These are phyloP conservation scores for Enteromius fasciolatus DNA, from an alignment of 2,797 vertebrate species.

Conservation along the genomic window DNA sequence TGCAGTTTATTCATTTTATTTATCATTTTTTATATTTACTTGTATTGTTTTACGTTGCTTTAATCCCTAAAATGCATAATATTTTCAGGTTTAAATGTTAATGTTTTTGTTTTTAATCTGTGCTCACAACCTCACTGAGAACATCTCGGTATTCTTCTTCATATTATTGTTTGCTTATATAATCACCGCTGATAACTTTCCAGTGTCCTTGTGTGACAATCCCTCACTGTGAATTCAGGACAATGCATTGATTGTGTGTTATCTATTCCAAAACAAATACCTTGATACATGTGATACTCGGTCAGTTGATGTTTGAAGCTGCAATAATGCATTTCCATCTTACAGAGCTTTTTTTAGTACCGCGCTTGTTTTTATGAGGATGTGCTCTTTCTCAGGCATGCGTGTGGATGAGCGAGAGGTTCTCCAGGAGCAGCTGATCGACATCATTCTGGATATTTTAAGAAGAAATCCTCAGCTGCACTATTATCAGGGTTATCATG, in stretches of 20 bases:
- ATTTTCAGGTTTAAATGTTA: not conserved
- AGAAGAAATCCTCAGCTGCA: conserved; percentile 80
- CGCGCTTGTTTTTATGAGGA: not conserved
- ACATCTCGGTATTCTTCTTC: not conserved
- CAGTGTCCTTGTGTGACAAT: not conserved
- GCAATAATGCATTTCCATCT: not conserved
- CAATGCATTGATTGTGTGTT: conserved; percentile 1
- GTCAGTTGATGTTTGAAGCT: not conserved
- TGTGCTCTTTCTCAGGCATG: conserved; percentile 75
- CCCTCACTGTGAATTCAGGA: not conserved
- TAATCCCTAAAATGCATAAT: not conserved
- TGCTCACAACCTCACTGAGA: not conserved
- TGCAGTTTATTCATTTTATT: not conserved
- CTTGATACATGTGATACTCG: not conserved
- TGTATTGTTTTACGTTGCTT: not conserved
- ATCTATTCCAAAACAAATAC: not conserved
- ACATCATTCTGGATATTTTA: conserved; percentile 81
- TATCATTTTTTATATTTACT: no score
- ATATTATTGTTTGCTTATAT: not conserved
- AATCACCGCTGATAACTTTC: no score
- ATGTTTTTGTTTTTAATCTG: not conserved
- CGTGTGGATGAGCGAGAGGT: conserved; percentile 73
- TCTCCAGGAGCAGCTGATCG: conserved; percentile 82
- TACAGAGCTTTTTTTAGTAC: not conserved
- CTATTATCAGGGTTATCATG: conserved; percentile 88